Evolutionary conservation across 1,140 invertebrate genomes (phyloP).

Genomic region (Anagrus nilaparvatae): DNA sequence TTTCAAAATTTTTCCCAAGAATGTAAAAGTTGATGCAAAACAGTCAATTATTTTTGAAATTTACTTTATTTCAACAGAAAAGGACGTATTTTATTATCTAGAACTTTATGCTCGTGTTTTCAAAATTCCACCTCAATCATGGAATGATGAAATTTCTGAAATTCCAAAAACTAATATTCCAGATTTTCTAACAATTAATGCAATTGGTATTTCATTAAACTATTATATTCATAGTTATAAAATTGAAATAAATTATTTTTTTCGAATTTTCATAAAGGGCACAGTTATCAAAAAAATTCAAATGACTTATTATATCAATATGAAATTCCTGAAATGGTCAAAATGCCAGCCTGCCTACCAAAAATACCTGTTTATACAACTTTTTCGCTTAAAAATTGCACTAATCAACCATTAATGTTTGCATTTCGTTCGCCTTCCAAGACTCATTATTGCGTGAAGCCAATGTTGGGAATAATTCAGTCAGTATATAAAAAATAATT

Average conservation of each 20-base stretch:
- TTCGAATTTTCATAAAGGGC: slow-evolving; percentile 19
- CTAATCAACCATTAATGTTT: slow-evolving; percentile 25
- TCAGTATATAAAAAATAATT: no score
- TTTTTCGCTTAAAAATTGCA: slow-evolving; percentile 26
- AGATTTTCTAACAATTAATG: neutral
- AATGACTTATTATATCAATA: slow-evolving; percentile 22
- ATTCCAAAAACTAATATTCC: neutral
- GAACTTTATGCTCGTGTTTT: slow-evolving; percentile 20
- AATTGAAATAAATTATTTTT: neutral
- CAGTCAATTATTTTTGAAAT: slow-evolving; percentile 26
- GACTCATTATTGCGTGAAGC: slow-evolving; percentile 27
- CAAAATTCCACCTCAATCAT: neutral
- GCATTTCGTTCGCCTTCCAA: slow-evolving; percentile 23
- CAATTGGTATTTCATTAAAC: neutral
- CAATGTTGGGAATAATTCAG: slow-evolving; percentile 27
- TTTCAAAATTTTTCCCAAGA: slow-evolving; percentile 22
- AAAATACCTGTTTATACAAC: slow-evolving; percentile 23
- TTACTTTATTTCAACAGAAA: slow-evolving; percentile 20
- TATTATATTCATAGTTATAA: neutral
- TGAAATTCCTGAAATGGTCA: slow-evolving; percentile 24
- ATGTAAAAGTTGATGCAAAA: slow-evolving; percentile 9
- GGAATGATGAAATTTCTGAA: neutral
- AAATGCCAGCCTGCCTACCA: slow-evolving; percentile 28
- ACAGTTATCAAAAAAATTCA: slow-evolving; percentile 17
- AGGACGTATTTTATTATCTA: slow-evolving; percentile 17